These are phyloP conservation scores for Ursus arctos DNA, from an alignment of 2,113 vertebrate genomes.

Conservation along the genomic window DNA sequence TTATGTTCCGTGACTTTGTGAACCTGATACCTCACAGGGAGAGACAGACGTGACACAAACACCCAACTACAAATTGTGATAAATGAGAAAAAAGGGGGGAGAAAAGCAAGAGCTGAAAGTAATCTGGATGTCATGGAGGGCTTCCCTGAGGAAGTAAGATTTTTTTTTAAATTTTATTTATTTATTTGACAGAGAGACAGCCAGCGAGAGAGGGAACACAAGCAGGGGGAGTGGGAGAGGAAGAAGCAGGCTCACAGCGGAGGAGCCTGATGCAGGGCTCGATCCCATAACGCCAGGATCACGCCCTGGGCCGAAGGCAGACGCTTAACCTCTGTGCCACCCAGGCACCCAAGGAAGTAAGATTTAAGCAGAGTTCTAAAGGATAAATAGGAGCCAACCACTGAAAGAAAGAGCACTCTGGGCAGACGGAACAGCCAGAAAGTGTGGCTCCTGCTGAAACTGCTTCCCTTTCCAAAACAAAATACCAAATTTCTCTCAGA, in stretches of 20 bases:
- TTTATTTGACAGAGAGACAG: too few species aligned
- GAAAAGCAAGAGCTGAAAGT: not conserved
- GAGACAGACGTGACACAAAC: not conserved
- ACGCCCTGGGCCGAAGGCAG: too few species aligned
- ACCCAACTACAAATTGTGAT: not conserved
- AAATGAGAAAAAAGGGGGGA: not conserved
- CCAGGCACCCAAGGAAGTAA: not conserved
- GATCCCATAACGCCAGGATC: too few species aligned
- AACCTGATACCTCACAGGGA: not conserved
- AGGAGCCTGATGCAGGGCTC: too few species aligned
- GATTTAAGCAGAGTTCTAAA: not conserved
- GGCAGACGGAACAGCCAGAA: not conserved
- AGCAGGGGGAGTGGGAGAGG: too few species aligned
- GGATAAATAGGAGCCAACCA: not conserved
- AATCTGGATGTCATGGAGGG: not conserved
- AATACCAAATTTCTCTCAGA: not conserved
- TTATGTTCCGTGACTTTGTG: not conserved
- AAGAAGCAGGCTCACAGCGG: too few species aligned
- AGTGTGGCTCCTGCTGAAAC: not conserved
- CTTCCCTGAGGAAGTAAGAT: not conserved
- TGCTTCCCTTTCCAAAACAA: not conserved
- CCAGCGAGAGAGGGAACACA: too few species aligned
- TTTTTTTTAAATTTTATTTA: too few species aligned
- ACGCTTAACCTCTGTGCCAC: too few species aligned
- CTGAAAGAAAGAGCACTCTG: not conserved